Conservation (phyloP, 2,113 vertebrate genomes). For the Spea bombifrons region DNA sequence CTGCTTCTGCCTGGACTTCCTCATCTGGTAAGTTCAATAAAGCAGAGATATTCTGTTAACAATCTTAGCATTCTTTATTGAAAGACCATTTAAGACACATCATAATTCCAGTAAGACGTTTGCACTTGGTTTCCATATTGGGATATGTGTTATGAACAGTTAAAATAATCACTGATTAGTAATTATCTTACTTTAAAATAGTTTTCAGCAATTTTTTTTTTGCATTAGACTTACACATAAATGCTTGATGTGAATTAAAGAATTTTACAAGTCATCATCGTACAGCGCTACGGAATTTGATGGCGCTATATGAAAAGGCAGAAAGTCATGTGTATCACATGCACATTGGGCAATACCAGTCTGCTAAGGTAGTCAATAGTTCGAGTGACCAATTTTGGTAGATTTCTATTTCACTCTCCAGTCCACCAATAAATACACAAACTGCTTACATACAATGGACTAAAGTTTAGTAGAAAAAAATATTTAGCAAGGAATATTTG, state of each 20-base stretch:
- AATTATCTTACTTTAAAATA: neutral
- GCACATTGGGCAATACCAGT: no score
- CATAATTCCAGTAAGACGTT: neutral
- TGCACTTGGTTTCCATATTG: slow-evolving; percentile 23
- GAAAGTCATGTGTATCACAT: no score
- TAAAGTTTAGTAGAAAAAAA: no score
- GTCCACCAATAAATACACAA: no score
- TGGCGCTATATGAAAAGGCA: no score
- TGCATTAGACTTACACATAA: neutral
- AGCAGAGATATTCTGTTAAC: slow-evolving; percentile 2
- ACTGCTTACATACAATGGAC: no score
- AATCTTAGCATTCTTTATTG: slow-evolving; percentile 19
- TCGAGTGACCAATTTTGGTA: no score
- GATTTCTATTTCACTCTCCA: no score
- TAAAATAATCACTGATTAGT: neutral
- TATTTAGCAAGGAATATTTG: no score
- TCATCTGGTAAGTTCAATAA: slow-evolving; percentile 4
- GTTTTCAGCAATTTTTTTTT: neutral
- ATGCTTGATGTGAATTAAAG: neutral
- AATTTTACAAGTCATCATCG: neutral
- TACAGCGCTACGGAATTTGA: no score
- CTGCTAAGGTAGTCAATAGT: no score
- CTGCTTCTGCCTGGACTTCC: slow-evolving; percentile 6
- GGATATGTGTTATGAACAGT: slow-evolving; percentile 4
- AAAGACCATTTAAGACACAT: slow-evolving; percentile 1